phyloP scores from a whole-genome alignment of 2,888 invertebrate genomes.

The Drosophila paucipuncta region DNA sequence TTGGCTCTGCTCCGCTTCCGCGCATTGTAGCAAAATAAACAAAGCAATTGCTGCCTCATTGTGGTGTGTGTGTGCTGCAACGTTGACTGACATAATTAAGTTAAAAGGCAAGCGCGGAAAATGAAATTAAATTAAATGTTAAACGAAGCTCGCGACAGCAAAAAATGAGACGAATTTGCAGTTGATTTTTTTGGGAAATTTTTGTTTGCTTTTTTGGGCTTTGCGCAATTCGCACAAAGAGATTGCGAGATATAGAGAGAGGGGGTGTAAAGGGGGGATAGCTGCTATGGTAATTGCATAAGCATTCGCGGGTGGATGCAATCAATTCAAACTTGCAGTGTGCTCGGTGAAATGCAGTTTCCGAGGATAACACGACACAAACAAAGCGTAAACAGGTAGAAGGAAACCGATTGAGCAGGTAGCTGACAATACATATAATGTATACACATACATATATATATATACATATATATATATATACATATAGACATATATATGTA shows the following conservation, averaged over 20 bases:
- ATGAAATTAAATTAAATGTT: constrained; percentile 54
- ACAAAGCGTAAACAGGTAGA: neutral
- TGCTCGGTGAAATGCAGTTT: neutral
- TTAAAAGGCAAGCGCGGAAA: constrained; percentile 45
- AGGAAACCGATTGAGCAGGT: neutral
- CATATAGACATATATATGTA: too few relatives aligned
- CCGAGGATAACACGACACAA: neutral
- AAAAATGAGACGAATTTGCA: constrained; percentile 57
- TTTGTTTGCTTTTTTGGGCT: neutral
- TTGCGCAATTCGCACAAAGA: constrained; percentile 22
- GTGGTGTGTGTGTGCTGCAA: constrained; percentile 31
- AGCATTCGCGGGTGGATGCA: constrained; percentile 11
- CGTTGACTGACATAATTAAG: constrained; percentile 69
- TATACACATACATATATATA: neutral
- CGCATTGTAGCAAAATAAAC: constrained; percentile 26
- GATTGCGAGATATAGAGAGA: neutral
- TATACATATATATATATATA: too few relatives aligned
- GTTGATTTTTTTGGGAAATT: constrained; percentile 1
- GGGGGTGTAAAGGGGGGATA: neutral
- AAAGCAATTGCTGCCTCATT: constrained; percentile 35
- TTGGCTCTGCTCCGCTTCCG: constrained; percentile 42
- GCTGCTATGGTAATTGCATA: constrained; percentile 35
- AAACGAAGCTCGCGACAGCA: constrained; percentile 57
- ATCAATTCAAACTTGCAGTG: neutral
- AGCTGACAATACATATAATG: neutral